phyloP scores from a whole-genome alignment of 2,113 vertebrate species.

The Noctilio leporinus region DNA sequence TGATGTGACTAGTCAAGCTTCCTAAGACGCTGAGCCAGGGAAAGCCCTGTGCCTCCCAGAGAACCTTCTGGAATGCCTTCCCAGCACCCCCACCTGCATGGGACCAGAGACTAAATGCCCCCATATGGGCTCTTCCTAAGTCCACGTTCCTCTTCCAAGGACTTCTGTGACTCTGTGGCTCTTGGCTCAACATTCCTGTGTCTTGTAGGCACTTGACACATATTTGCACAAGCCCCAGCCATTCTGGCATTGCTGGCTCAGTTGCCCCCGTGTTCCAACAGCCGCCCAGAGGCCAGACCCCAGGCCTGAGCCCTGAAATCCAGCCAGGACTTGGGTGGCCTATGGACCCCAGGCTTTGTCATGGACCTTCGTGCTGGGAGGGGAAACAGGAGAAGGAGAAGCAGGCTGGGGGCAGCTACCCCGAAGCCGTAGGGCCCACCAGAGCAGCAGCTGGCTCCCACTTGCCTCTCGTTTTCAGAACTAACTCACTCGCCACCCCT shows the following conservation, averaged over 20 bases:
- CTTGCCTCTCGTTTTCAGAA: neutral
- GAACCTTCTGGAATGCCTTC: neutral
- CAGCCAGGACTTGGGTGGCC: neutral
- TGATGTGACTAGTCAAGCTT: neutral
- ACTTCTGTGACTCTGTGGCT: neutral
- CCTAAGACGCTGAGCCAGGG: neutral
- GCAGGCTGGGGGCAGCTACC: neutral
- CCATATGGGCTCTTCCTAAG: neutral
- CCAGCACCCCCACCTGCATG: neutral
- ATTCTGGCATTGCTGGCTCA: neutral
- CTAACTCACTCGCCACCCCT: neutral
- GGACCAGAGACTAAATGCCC: neutral
- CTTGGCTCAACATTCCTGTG: neutral
- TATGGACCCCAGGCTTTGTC: accelerated
- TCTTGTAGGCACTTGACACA: neutral
- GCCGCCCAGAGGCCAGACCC: accelerated
- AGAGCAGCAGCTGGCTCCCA: neutral
- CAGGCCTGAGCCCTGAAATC: neutral
- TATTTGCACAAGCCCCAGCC: neutral
- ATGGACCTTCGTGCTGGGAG: neutral
- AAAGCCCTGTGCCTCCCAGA: neutral
- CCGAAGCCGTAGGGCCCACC: neutral
- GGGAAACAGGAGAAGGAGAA: neutral
- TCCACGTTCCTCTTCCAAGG: neutral
- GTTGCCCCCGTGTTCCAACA: neutral